Evolutionary conservation across 2,113 vertebrate species (phyloP).

Genomic region (Corvus hawaiiensis): DNA sequence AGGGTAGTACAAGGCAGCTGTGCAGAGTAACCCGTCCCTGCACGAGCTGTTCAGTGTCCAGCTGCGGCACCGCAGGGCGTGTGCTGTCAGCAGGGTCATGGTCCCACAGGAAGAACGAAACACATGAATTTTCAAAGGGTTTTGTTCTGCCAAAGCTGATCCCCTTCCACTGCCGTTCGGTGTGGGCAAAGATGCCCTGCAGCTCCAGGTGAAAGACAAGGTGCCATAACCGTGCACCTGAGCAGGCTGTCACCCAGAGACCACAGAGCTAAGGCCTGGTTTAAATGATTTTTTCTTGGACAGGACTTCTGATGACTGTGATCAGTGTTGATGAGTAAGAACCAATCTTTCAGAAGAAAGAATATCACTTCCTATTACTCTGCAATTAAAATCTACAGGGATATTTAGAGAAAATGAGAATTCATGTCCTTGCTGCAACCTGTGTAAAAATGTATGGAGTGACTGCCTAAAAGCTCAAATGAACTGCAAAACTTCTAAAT

Average conservation of each 20-base stretch:
- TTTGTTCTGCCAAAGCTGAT: not conserved
- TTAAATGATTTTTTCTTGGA: not conserved
- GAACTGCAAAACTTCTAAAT: not conserved
- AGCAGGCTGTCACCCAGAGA: not conserved
- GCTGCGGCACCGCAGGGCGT: rapidly evolving
- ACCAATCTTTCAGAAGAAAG: not conserved
- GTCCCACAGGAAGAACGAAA: not conserved
- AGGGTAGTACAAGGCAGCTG: not conserved
- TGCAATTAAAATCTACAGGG: not conserved
- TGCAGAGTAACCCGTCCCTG: not conserved
- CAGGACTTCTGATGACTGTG: not conserved
- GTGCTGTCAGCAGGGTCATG: not conserved
- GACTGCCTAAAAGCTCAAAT: not conserved
- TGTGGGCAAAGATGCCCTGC: not conserved
- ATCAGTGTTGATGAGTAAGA: not conserved
- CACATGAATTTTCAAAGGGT: not conserved
- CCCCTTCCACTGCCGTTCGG: not conserved
- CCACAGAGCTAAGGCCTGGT: not conserved
- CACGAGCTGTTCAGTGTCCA: rapidly evolving
- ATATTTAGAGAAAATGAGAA: not conserved
- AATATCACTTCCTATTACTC: not conserved
- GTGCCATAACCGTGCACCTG: rapidly evolving
- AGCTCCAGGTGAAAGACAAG: not conserved
- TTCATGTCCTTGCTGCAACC: not conserved
- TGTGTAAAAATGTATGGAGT: not conserved